Conservation (phyloP, 1,140 invertebrate genomes). For the Lucilia cuprina region DNA sequence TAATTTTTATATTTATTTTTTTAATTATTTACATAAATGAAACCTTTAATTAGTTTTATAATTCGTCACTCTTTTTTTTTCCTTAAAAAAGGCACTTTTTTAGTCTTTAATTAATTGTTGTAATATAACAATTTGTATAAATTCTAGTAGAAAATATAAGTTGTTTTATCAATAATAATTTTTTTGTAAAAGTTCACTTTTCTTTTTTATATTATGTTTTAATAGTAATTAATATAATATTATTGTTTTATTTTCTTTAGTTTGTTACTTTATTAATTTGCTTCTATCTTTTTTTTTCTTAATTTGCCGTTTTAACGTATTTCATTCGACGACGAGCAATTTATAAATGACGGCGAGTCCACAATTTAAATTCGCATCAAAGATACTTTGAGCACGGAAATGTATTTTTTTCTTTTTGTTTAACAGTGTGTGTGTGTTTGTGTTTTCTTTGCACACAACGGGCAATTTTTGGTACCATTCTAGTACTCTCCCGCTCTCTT, state of each 20-base stretch:
- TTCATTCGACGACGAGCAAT: slow-evolving; percentile 6
- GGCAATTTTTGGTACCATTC: too few relatives aligned
- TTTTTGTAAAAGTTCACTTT: background rate
- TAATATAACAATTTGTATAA: background rate
- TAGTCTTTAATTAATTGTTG: background rate
- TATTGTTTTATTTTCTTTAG: background rate
- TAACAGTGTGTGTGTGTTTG: background rate
- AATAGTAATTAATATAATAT: background rate
- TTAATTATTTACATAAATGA: background rate
- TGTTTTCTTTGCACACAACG: too few relatives aligned
- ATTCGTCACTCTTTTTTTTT: slow-evolving; percentile 1
- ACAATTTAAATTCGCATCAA: background rate
- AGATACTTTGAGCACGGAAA: background rate
- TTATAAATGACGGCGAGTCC: background rate
- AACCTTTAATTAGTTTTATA: background rate
- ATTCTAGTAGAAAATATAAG: background rate
- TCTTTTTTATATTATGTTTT: background rate
- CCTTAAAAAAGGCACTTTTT: background rate
- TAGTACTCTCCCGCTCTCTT: too few relatives aligned
- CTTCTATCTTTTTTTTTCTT: background rate
- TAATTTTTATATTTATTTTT: background rate
- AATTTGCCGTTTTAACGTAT: background rate
- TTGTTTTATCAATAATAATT: background rate
- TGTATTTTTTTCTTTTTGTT: background rate
- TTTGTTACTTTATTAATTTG: background rate